Evolutionary conservation across 2,797 vertebrate species (phyloP), one percentile per base, ranked within the genome.

Genomic region (Siniperca undulata): DNA sequence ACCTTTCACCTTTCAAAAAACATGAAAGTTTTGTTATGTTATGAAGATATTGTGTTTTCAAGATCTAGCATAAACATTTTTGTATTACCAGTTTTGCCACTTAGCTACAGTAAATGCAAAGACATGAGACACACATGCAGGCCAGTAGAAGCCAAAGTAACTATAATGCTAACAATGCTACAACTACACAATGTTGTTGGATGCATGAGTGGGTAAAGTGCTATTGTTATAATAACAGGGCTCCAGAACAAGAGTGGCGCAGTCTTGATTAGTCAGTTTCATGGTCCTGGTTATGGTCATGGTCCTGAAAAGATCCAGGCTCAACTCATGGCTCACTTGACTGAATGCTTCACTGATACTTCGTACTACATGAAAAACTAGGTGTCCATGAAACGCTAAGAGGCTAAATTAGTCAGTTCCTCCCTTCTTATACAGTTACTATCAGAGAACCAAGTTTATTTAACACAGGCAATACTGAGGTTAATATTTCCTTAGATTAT

Each of bases 401-500:
- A 58, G 30, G 50, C 46, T 73, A n/a, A 66, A 55, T 64, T 8
- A 66, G 48, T 74, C 10, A 34, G 7, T 55, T 77, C 6, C 52
- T 70, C 27, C 46, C 5, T 9, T 61, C 36, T 53, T 22, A 27
- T 53, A 34, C 11, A n/a, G 58, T 60, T 61, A 48, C 70, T 64
- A 34, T 46, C 0, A 44, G 20, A 40, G 38, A 76, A 73, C 22
- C 70, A 72, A 36, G 16, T 76, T 55, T 60, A 16, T 30, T 34
- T 46, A 46, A 64, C 58, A 58, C 8, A 60, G 22, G 30, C 7
- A 55, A 14, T 48, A 52, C 52, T 58, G 22, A 75, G 19, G 38
- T 84, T 60, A 42, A 68, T 66, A 30, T 81, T 74, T 70, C 19
- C 16, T 68, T 53, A 40, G 22, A 73, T 70, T 36, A 55, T 59